A percentile compares a stretch with the other conserved stretches of the same genome.
phyloP scores from a whole-genome alignment of 2,113 vertebrate species.

The Psilopogon haemacephalus region DNA sequence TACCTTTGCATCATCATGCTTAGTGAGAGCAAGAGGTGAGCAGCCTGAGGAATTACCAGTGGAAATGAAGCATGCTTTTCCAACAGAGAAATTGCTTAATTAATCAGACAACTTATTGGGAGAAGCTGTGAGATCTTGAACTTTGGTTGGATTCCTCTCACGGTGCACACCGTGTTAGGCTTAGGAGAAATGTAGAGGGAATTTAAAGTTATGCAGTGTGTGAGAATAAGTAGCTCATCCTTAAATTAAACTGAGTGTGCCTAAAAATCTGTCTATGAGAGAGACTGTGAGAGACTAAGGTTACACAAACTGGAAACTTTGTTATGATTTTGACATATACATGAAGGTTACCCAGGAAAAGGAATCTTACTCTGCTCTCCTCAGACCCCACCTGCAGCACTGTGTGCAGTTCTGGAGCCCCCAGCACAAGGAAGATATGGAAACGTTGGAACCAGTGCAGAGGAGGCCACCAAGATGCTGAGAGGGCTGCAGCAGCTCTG shows the following conservation, averaged over 20 bases:
- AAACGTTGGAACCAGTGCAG: too few species aligned
- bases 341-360: background rate
- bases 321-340: background rate
- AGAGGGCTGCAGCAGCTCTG: too few species aligned
- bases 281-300: background rate
- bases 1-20: background rate
- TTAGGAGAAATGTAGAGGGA: background rate
- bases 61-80: background rate
- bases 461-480: too few species aligned
- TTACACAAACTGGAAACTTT: background rate
- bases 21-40: background rate
- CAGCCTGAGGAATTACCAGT: slow-evolving; percentile 10
- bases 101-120: background rate
- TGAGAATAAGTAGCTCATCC: background rate
- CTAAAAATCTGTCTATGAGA: background rate
- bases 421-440: too few species aligned
- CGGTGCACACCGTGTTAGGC: background rate
- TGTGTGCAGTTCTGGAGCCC: too few species aligned
- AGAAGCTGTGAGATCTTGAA: background rate
- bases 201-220: background rate
- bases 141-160: background rate
- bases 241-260: background rate
- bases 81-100: background rate
- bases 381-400: too few species aligned
- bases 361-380: background rate